phyloP scores from a whole-genome alignment of 2,113 vertebrate genomes.

The Megaceryle torquata region DNA sequence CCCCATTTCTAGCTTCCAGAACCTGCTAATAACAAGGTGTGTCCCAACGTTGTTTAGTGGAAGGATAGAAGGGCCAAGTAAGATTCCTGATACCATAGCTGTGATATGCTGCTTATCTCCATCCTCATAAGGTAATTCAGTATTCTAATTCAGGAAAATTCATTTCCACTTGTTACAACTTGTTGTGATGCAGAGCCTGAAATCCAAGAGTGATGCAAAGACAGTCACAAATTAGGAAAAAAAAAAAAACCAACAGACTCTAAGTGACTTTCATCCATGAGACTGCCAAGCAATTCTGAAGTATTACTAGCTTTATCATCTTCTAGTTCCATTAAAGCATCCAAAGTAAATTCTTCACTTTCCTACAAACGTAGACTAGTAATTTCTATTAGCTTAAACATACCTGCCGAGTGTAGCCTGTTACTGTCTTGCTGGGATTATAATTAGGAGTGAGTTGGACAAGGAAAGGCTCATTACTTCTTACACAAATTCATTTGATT shows the following conservation, averaged over 20 bases:
- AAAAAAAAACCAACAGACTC: not conserved
- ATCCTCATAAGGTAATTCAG: not conserved
- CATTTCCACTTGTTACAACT: not conserved
- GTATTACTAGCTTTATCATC: not conserved
- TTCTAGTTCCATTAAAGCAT: not conserved
- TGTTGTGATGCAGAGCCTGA: not conserved
- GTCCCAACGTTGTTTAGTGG: too few species aligned
- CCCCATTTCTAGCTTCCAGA: not conserved
- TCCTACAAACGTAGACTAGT: not conserved
- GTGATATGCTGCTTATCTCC: not conserved
- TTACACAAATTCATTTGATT: not conserved
- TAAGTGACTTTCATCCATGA: not conserved
- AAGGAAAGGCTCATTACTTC: constrained; percentile 14
- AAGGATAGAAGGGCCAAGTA: not conserved
- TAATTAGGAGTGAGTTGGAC: constrained; percentile 58
- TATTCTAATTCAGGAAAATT: not conserved
- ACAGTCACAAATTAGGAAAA: not conserved
- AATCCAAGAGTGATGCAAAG: not conserved
- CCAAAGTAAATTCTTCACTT: not conserved
- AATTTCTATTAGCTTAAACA: not conserved
- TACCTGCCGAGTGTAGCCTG: constrained; percentile 8
- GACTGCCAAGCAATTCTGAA: not conserved
- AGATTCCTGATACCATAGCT: too few species aligned
- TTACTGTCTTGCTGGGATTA: constrained; percentile 51
- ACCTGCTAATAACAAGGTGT: not conserved